Evolutionary conservation across 1,140 invertebrate species (phyloP).

Genomic region (Dryas iulia): DNA sequence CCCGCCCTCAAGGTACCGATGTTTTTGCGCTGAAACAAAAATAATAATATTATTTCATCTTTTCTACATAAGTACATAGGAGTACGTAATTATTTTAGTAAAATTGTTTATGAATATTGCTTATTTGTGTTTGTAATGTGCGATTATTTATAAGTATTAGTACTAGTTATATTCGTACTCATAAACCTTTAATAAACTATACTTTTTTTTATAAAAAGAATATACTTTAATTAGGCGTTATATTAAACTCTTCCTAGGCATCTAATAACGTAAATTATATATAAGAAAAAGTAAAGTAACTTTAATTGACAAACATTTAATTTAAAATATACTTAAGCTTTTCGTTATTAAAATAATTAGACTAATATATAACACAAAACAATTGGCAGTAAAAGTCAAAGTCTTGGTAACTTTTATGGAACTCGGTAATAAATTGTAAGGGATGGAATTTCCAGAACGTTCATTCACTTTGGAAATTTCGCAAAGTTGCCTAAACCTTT

Average conservation of each 20-base stretch:
- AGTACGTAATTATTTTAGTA: neutral
- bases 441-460: neutral
- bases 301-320: no score
- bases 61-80: neutral
- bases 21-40: conserved; percentile 69
- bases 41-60: neutral
- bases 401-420: neutral
- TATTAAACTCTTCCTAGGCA: no score
- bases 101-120: no score
- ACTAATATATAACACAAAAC: no score
- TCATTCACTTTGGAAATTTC: neutral
- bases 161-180: no score
- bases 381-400: neutral
- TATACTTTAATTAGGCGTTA: no score
- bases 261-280: no score
- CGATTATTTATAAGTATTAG: no score
- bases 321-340: neutral
- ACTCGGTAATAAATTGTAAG: neutral
- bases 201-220: no score
- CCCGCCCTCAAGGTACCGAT: conserved; percentile 65
- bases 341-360: neutral
- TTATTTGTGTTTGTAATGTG: neutral
- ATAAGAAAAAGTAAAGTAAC: no score
- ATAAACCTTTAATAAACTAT: no score
- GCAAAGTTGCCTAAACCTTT: neutral